Evolutionary conservation across 1,140 invertebrate genomes (phyloP), one percentile per base, ranked within the genome.

Genomic region (Nixonia krombeini): DNA sequence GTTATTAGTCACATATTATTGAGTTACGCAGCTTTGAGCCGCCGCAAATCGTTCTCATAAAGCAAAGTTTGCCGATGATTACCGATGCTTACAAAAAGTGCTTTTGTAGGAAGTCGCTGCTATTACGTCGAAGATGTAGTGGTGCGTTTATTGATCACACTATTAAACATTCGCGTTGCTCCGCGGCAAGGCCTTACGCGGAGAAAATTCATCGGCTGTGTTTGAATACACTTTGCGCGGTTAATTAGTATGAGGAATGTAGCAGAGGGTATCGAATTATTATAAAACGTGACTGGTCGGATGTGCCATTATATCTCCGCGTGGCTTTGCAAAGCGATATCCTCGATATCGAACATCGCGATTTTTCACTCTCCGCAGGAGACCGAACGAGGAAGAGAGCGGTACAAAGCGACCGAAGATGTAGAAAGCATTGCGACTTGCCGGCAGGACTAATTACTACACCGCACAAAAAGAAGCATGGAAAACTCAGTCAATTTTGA

Each of bases 231-330:
- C 53, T 65, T 57, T 46, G 53, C 31, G 47, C 49, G 21, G 64
- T 65, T 74, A 71, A 74, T 74, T 74, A 69, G 65, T 61, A 42
- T 56, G 57, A 68, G 59, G 68, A 62, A 63, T 64, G 55, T 38
- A 21, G 15, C 12, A 18, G 44, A 45, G 64, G 50, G 59, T 45
- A 51, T 18, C 28, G 64, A 73, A 70, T 73, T 70, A 71, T 74
- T 74, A 71, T 69, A 71, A 74, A 72, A 63, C 72, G 72, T 74
- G 72, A 74, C 72, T 74, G 50, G 72, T 58, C 59, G 64, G 64
- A 73, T 70, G 62, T 69, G 57, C 50, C 65, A 72, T 72, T n/a
- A n/a, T 72, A 74, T 70, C 56, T 52, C 55, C 40, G 49, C 41
- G 47, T 55, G 51, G 52, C 56, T 63, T 64, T 49, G 37, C 52